phyloP scores from a whole-genome alignment of 1,140 invertebrate species.

The Acyrthosiphon pisum region DNA sequence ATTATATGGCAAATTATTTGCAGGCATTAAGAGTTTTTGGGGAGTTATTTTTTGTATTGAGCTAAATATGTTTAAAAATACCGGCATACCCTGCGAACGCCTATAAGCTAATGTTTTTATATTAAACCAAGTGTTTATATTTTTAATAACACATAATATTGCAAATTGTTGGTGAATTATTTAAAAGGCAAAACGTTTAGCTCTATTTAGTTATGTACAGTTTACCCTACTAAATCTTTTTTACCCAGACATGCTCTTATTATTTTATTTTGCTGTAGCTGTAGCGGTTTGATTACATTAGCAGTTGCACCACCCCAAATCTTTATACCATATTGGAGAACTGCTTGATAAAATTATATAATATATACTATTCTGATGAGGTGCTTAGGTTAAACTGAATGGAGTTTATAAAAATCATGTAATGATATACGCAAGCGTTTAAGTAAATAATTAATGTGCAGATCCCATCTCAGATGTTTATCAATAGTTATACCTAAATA shows the following conservation, averaged over 20 bases:
- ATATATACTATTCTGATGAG: not conserved
- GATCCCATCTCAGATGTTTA: not conserved
- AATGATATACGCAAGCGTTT: not conserved
- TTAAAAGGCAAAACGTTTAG: not conserved
- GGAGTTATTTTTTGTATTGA: no score
- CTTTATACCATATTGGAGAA: constrained; percentile 8
- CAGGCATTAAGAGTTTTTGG: no score
- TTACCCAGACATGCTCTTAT: not conserved
- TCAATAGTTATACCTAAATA: not conserved
- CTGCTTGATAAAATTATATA: not conserved
- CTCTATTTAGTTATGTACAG: not conserved
- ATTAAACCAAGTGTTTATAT: not conserved
- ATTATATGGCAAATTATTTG: no score
- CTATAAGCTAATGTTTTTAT: not conserved
- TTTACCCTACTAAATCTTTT: not conserved
- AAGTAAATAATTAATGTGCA: not conserved
- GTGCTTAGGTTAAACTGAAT: not conserved
- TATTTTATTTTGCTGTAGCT: constrained; percentile 9
- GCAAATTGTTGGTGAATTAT: not conserved
- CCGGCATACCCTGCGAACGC: no score
- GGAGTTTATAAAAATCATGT: not conserved
- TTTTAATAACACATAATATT: not conserved
- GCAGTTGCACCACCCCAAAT: not conserved
- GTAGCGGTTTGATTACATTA: not conserved
- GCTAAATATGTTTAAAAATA: no score